These are phyloP conservation scores for Vulpes vulpes DNA, from an alignment of 2,113 vertebrate genomes.

Conservation along the genomic window DNA sequence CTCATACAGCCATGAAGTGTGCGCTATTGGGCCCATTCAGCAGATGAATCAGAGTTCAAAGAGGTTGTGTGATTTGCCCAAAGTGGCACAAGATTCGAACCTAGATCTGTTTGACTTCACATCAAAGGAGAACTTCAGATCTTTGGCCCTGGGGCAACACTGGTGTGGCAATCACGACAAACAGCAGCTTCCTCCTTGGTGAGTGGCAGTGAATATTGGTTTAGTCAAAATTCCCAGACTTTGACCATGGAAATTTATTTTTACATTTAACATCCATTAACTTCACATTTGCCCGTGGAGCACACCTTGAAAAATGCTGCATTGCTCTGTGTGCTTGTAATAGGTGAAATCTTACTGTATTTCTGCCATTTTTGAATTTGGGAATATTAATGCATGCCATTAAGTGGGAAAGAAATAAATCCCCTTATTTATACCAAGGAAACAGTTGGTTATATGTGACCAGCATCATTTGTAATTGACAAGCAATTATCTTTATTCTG, in stretches of 20 bases:
- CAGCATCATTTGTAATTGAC: not conserved
- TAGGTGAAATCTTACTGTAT: not conserved
- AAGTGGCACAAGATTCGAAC: not conserved
- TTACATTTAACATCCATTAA: not conserved
- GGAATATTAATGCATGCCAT: not conserved
- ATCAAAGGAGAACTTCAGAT: not conserved
- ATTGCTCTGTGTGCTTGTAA: not conserved
- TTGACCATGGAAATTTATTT: not conserved
- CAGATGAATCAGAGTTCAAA: not conserved
- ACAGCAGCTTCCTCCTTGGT: not conserved
- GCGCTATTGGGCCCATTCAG: not conserved
- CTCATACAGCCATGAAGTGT: not conserved
- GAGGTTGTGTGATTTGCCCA: not conserved
- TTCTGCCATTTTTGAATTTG: not conserved
- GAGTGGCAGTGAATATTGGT: not conserved
- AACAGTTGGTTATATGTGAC: not conserved
- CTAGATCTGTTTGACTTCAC: not conserved
- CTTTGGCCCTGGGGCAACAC: not conserved
- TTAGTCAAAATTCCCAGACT: not conserved
- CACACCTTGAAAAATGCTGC: not conserved
- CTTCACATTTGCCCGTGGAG: not conserved
- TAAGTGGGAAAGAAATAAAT: not conserved
- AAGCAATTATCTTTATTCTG: not conserved
- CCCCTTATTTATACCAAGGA: not conserved
- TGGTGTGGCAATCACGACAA: not conserved